phyloP scores from a whole-genome alignment of 2,113 vertebrate species.

The Mormoops blainvillei region DNA sequence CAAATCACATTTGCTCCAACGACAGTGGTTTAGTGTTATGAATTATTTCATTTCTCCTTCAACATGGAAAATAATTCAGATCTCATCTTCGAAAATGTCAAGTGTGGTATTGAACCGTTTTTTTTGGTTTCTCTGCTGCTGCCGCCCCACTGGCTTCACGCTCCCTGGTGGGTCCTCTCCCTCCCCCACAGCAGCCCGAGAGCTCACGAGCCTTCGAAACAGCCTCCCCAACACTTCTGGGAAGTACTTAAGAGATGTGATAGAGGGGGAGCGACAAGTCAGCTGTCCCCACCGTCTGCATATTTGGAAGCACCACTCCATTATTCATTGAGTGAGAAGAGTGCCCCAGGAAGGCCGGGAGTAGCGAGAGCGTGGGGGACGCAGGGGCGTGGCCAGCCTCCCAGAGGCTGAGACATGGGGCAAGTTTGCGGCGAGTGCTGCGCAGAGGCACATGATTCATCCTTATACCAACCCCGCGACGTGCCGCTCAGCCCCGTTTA shows the following conservation, averaged over 20 bases:
- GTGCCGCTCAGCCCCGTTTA: not conserved
- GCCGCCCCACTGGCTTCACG: not conserved
- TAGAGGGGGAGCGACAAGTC: not conserved
- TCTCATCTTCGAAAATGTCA: slow-evolving; percentile 58
- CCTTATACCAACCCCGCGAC: accelerated
- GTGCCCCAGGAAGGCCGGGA: not conserved
- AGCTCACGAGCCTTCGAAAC: not conserved
- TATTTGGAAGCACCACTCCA: not conserved
- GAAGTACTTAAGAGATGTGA: not conserved
- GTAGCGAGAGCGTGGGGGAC: not conserved
- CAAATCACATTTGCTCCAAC: slow-evolving; percentile 56
- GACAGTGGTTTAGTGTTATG: slow-evolving; percentile 38
- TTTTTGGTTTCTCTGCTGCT: not conserved
- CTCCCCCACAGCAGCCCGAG: too few species aligned
- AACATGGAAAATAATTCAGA: slow-evolving; percentile 38
- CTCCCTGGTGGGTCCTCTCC: accelerated
- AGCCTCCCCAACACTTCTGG: not conserved
- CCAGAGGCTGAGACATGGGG: accelerated
- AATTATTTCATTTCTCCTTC: slow-evolving; percentile 72
- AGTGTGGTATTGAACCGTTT: slow-evolving; percentile 2
- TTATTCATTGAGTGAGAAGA: not conserved
- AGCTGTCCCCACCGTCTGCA: not conserved
- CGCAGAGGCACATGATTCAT: accelerated
- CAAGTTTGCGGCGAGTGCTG: not conserved
- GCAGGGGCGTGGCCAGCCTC: too few species aligned